Conservation (phyloP, 2,888 invertebrate genomes). For the Meiosimyza platycephala region DNA sequence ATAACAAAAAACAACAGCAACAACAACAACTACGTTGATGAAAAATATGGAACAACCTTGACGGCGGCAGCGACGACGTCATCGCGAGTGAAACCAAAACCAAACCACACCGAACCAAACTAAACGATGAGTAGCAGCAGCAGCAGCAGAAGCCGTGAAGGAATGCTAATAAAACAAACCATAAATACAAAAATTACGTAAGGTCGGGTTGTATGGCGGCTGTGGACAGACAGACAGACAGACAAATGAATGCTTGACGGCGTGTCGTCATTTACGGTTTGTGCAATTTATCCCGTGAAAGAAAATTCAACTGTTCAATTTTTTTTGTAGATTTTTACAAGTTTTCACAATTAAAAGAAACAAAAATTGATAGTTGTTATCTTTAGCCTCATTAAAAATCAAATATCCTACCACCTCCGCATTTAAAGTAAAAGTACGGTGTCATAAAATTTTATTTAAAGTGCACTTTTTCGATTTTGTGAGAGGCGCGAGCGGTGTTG, state of each 20-base stretch:
- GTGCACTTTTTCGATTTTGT: too few species aligned
- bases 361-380: too few species aligned
- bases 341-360: too few species aligned
- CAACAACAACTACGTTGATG: slow-evolving; percentile 12
- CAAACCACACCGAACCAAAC: not conserved
- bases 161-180: slow-evolving; percentile 31
- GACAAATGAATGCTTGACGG: not conserved
- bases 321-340: too few species aligned
- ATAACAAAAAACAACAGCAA: slow-evolving; percentile 12
- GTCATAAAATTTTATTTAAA: too few species aligned
- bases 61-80: slow-evolving; percentile 9
- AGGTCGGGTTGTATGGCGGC: not conserved
- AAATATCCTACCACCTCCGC: too few species aligned
- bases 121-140: not conserved
- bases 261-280: too few species aligned
- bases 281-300: too few species aligned
- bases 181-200: slow-evolving; percentile 31
- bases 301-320: too few species aligned
- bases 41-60: slow-evolving; percentile 34
- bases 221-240: not conserved
- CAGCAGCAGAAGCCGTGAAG: not conserved
- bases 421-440: too few species aligned
- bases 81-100: not conserved
- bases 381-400: too few species aligned
- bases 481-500: too few species aligned